Evolutionary conservation across 2,113 vertebrate species (phyloP).

Genomic region (Silurus glanis): DNA sequence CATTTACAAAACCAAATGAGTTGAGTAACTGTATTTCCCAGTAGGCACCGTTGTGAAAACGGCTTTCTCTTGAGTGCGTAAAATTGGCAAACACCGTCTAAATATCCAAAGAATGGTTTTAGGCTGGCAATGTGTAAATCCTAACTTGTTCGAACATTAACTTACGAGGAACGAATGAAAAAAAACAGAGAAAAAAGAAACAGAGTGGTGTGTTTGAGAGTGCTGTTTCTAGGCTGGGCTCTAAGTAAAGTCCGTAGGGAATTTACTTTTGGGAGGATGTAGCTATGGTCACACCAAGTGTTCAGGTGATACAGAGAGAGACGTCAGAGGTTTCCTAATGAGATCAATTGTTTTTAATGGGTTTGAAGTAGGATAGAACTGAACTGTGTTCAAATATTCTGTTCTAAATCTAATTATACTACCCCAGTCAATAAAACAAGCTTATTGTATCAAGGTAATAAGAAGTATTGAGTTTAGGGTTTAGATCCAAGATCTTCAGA

Average conservation of each 20-base stretch:
- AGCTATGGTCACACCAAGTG: background rate
- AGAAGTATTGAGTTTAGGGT: background rate
- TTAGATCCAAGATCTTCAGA: background rate
- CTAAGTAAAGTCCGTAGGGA: background rate
- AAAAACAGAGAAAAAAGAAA: background rate
- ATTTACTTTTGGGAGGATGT: constrained; percentile 31
- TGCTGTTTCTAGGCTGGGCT: constrained; percentile 17
- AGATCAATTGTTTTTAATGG: background rate
- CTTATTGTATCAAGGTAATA: background rate
- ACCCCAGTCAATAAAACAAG: background rate
- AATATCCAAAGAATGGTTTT: background rate
- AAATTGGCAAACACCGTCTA: background rate
- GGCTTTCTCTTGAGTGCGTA: background rate
- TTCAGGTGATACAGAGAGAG: background rate
- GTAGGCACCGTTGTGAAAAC: background rate
- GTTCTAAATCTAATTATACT: background rate
- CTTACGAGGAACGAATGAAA: background rate
- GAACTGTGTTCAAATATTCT: background rate
- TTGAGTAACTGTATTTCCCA: background rate
- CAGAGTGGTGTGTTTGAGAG: background rate
- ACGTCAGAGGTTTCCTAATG: background rate
- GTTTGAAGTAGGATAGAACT: background rate
- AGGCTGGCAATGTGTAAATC: background rate
- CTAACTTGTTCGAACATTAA: background rate
- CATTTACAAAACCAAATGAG: constrained; percentile 27